These are phyloP conservation scores for Delphinus delphis DNA, from an alignment of 2,113 vertebrate species.

Conservation along the genomic window DNA sequence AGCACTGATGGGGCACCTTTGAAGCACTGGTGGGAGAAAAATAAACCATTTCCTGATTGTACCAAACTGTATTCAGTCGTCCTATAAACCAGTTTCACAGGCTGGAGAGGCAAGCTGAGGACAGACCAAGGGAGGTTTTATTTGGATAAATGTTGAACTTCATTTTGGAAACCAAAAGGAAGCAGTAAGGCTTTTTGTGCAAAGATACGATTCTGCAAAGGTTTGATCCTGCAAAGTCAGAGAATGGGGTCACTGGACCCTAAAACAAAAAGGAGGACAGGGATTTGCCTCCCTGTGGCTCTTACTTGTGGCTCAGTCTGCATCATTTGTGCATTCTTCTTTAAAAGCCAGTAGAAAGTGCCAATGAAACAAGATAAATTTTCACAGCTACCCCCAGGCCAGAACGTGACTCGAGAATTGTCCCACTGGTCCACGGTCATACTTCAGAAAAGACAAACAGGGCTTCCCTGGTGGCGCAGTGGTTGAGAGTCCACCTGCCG, in stretches of 20 bases:
- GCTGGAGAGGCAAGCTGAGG: neutral
- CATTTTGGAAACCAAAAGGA: neutral
- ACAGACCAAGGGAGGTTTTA: neutral
- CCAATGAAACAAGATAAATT: neutral
- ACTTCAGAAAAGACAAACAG: neutral
- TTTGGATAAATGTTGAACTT: neutral
- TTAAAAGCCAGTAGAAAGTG: neutral
- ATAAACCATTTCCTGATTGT: neutral
- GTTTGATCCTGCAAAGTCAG: constrained; percentile 4
- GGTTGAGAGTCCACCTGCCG: too few species aligned
- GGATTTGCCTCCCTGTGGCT: neutral
- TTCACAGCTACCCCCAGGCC: neutral
- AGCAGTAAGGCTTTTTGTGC: neutral
- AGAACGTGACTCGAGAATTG: neutral
- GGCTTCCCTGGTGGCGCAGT: too few species aligned
- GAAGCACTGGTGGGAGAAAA: neutral
- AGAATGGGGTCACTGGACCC: neutral
- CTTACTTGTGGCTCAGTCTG: neutral
- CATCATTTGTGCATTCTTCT: neutral
- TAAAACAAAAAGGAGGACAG: neutral
- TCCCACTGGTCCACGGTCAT: neutral
- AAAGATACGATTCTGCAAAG: constrained; percentile 10
- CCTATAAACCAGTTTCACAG: neutral
- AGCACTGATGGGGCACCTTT: fast-evolving
- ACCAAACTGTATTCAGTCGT: neutral